Conservation (phyloP, 2,888 invertebrate species). For the Achlya flavicornis region DNA sequence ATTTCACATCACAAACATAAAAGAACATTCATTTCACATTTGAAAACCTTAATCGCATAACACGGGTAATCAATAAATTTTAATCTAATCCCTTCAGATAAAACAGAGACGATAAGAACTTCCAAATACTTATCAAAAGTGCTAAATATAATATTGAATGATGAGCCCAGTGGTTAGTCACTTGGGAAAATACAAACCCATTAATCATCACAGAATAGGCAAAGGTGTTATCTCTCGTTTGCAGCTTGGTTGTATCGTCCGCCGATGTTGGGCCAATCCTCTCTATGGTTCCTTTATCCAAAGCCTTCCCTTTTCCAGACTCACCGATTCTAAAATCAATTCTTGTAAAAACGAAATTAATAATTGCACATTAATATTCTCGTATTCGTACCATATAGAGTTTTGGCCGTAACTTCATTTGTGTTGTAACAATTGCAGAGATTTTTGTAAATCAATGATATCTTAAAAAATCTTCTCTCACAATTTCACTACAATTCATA, state of each 20-base stretch:
- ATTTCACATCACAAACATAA: too few relatives aligned
- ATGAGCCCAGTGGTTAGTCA: constrained; percentile 16
- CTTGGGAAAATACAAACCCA: constrained; percentile 18
- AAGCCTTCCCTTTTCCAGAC: constrained; percentile 35
- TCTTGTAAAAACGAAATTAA: neutral
- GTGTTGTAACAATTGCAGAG: constrained; percentile 33
- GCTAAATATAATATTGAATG: constrained; percentile 16
- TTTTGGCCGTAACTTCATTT: constrained; percentile 75
- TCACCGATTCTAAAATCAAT: too few relatives aligned
- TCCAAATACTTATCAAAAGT: constrained; percentile 22
- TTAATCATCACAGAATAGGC: neutral
- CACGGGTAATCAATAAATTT: constrained; percentile 21
- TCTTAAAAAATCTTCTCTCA: neutral
- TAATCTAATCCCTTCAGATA: constrained; percentile 34
- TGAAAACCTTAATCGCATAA: neutral
- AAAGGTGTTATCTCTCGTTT: constrained; percentile 65
- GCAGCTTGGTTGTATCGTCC: constrained; percentile 53
- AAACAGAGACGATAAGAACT: constrained; percentile 28
- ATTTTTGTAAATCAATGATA: too few relatives aligned
- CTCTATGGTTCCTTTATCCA: constrained; percentile 68
- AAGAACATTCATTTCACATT: neutral
- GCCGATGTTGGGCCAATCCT: constrained; percentile 77
- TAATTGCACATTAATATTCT: neutral
- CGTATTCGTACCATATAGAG: constrained; percentile 66
- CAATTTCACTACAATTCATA: neutral